These are phyloP conservation scores for Palaemon carinicauda DNA, from an alignment of 1,140 invertebrate species.

Conservation along the genomic window DNA sequence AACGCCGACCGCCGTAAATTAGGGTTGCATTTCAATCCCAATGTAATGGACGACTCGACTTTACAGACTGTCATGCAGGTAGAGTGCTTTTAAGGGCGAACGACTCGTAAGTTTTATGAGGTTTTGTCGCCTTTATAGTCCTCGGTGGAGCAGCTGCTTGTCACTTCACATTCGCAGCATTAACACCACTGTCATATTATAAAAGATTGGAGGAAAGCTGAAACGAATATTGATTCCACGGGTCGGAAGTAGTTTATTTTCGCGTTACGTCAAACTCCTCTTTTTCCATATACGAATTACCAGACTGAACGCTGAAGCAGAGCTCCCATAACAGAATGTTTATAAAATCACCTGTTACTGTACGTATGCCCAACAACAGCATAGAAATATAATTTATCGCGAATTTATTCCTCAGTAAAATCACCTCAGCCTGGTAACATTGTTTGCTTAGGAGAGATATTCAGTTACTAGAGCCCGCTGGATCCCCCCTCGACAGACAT, in stretches of 20 bases:
- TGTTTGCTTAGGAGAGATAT: slow-evolving; percentile 50
- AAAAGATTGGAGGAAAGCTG: slow-evolving; percentile 47
- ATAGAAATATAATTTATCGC: neutral
- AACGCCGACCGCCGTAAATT: too few species aligned
- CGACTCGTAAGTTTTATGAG: neutral
- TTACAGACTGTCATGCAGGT: slow-evolving; percentile 10
- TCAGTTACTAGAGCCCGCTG: slow-evolving; percentile 29
- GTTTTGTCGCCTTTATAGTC: neutral
- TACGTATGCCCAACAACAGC: neutral
- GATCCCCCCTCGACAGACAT: too few species aligned
- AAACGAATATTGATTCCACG: slow-evolving; percentile 47
- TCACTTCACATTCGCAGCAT: slow-evolving; percentile 43
- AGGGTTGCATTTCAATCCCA: slow-evolving; percentile 35
- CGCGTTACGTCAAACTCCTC: neutral
- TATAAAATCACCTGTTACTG: neutral
- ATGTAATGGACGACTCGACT: slow-evolving; percentile 44
- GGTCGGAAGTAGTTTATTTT: slow-evolving; percentile 4
- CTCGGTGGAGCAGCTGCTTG: slow-evolving; percentile 34
- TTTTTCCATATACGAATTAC: neutral
- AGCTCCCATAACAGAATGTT: neutral
- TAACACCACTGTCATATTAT: slow-evolving; percentile 44
- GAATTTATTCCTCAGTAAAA: slow-evolving; percentile 19
- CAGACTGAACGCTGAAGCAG: neutral
- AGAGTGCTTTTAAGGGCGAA: neutral
- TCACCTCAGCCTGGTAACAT: slow-evolving; percentile 15